Conservation (phyloP, 2,888 invertebrate species). For the Tanypteryx hageni region DNA sequence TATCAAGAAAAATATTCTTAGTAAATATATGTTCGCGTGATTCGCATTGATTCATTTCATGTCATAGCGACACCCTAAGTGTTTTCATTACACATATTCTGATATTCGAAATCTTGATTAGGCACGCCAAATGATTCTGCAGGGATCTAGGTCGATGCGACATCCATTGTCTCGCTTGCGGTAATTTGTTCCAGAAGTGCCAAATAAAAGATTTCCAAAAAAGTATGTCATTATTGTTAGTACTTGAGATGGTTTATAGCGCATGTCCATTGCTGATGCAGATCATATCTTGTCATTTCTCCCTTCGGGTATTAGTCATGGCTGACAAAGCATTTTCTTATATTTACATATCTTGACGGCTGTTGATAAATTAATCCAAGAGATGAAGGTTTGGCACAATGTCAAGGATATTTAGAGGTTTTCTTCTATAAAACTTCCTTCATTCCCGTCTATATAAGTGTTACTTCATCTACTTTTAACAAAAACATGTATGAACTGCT, state of each 20-base stretch:
- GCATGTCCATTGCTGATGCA: neutral
- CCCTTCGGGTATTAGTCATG: neutral
- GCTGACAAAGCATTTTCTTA: slow-evolving; percentile 20
- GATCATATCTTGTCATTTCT: neutral
- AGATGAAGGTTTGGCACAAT: neutral
- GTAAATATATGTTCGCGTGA: too few species aligned
- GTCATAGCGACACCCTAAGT: too few species aligned
- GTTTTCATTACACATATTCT: too few species aligned
- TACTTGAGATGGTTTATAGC: neutral
- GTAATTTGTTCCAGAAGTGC: too few species aligned
- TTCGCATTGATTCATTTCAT: too few species aligned
- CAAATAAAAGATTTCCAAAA: neutral
- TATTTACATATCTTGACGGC: slow-evolving; percentile 16
- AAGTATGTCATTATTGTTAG: neutral
- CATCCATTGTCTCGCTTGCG: too few species aligned
- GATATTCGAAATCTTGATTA: neutral
- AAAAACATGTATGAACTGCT: too few species aligned
- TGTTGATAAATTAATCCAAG: slow-evolving; percentile 17
- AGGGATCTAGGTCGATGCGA: too few species aligned
- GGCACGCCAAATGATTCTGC: neutral
- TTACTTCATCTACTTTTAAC: too few species aligned
- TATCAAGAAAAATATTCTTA: neutral
- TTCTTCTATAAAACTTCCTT: too few species aligned
- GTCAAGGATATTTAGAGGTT: too few species aligned
- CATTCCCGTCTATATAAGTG: too few species aligned